phyloP scores from a whole-genome alignment of 37 sponge, comb jelly and placozoan genomes.

The Geodia barretti region DNA sequence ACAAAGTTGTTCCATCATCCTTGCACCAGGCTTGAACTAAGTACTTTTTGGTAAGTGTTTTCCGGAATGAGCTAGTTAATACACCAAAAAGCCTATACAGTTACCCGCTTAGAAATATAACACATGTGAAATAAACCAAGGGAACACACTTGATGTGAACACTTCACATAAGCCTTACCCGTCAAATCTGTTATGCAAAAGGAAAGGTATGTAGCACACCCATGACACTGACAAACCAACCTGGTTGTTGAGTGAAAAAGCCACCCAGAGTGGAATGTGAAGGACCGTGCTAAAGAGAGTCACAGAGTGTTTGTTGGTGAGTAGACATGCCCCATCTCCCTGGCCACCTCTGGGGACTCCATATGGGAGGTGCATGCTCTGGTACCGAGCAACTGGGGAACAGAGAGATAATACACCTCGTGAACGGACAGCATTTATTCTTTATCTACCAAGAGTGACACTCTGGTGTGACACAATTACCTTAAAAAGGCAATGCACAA shows the following conservation, averaged over 20 bases:
- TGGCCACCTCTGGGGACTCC: constrained; percentile 50
- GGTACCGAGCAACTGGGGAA: constrained; percentile 11
- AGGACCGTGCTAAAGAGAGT: constrained; percentile 59
- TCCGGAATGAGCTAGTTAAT: no score
- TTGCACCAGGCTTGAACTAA: no score
- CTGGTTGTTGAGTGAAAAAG: constrained; percentile 20
- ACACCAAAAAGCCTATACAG: no score
- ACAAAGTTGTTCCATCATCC: no score
- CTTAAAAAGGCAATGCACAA: no score
- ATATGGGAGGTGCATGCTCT: constrained; percentile 41
- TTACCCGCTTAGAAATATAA: no score
- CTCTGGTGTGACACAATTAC: no score
- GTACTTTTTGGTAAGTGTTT: no score
- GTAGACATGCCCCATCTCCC: constrained; percentile 46
- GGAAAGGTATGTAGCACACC: neutral
- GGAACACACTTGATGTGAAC: neutral
- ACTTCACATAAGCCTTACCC: neutral
- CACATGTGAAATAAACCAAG: no score
- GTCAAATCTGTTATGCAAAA: neutral
- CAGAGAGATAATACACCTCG: no score
- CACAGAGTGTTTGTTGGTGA: constrained; percentile 34
- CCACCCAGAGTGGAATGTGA: constrained; percentile 70
- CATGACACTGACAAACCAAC: constrained; percentile 4
- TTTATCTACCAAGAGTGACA: no score
- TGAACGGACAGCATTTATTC: no score